Evolutionary conservation across 2,113 vertebrate genomes (phyloP).

Genomic region (Dinomys branickii): DNA sequence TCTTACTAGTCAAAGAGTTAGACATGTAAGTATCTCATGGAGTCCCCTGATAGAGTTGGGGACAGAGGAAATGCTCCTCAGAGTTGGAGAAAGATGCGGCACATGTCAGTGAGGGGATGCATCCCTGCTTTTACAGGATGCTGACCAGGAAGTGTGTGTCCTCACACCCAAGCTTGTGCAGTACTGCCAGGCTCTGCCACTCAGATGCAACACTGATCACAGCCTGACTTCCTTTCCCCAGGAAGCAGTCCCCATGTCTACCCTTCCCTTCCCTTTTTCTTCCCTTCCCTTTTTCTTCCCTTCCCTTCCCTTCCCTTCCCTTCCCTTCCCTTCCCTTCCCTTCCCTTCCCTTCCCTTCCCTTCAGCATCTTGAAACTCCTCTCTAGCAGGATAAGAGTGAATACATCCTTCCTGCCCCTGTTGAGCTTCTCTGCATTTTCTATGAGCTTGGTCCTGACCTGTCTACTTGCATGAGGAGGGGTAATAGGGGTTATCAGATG

Average conservation of each 20-base stretch:
- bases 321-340: too few species aligned
- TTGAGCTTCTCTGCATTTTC: slow-evolving; percentile 13
- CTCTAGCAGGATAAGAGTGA: not conserved
- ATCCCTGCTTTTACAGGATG: not conserved
- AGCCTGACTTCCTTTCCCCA: not conserved
- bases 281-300: not conserved
- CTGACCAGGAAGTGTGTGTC: not conserved
- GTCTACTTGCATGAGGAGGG: not conserved
- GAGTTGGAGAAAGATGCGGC: not conserved
- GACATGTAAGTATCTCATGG: accelerated
- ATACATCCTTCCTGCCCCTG: not conserved
- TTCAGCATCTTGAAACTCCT: not conserved
- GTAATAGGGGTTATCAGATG: accelerated
- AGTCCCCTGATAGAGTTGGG: not conserved
- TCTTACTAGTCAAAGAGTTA: accelerated
- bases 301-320: too few species aligned
- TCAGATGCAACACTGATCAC: not conserved
- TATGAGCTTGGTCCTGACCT: slow-evolving; percentile 26
- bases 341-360: not conserved
- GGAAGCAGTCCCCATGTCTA: not conserved
- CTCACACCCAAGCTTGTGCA: not conserved
- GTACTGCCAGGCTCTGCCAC: not conserved
- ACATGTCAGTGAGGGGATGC: not conserved
- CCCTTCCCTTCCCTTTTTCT: not conserved
- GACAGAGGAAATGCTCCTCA: not conserved